phyloP scores from a whole-genome alignment of 2,797 vertebrate genomes.

The Sphenopsis melanotis region DNA sequence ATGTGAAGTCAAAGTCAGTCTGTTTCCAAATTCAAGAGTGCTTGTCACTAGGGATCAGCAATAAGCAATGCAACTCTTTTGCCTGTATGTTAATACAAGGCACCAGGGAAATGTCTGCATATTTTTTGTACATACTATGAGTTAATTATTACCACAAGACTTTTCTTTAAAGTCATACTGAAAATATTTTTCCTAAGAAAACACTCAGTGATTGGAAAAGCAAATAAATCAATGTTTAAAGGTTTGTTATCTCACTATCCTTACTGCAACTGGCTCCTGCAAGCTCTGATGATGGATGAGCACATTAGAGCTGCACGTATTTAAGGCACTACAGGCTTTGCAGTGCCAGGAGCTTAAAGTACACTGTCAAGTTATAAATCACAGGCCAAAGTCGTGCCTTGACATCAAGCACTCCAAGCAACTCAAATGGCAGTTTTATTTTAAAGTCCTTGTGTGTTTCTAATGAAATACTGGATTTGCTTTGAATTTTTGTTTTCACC shows the following conservation, averaged over 20 bases:
- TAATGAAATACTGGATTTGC: background rate
- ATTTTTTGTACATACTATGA: background rate
- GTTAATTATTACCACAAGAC: constrained; percentile 58
- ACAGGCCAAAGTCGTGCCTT: background rate
- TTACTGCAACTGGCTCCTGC: constrained; percentile 30
- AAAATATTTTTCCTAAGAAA: constrained; percentile 55
- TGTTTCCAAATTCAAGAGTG: background rate
- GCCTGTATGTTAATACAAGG: constrained; percentile 39
- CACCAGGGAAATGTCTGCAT: constrained; percentile 27
- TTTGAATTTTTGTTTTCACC: constrained; percentile 10
- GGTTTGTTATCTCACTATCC: constrained; percentile 51
- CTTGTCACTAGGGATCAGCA: constrained; percentile 33
- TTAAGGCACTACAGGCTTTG: constrained; percentile 41
- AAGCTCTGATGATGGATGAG: constrained; percentile 53
- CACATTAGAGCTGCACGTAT: constrained; percentile 45
- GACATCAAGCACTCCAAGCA: constrained; percentile 22
- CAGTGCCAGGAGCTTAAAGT: constrained; percentile 51
- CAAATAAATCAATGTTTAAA: constrained; percentile 62
- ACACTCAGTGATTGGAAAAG: constrained; percentile 37
- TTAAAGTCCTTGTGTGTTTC: background rate
- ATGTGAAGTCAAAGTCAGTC: background rate
- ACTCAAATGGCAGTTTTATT: background rate
- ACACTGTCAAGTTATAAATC: constrained; percentile 54
- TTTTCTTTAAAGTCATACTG: constrained; percentile 31
- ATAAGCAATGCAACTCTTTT: background rate